A percentile compares a stretch with the other conserved stretches of the same genome.
Evolutionary conservation across 1,140 invertebrate species (phyloP).

Genomic region (Drosophila bocqueti): DNA sequence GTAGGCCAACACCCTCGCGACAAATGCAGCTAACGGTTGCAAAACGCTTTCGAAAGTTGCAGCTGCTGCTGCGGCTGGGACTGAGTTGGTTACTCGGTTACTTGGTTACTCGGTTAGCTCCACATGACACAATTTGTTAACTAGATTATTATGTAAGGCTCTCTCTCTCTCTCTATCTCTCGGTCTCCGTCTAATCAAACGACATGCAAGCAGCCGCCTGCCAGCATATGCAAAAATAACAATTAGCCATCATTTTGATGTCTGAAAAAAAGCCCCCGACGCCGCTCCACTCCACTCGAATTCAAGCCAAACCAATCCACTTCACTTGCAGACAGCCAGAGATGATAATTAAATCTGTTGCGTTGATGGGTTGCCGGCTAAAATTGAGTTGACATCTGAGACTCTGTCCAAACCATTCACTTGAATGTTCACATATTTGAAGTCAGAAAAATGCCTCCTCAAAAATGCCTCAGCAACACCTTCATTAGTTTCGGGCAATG

Average conservation of each 20-base stretch:
- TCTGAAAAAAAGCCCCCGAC: slow-evolving; percentile 20
- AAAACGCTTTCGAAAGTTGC: slow-evolving; percentile 74
- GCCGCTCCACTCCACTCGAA: slow-evolving; percentile 5
- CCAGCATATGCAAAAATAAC: slow-evolving; percentile 73
- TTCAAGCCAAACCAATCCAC: slow-evolving; percentile 17
- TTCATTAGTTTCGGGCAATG: slow-evolving; percentile 36
- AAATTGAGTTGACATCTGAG: slow-evolving; percentile 69
- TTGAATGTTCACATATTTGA: background rate
- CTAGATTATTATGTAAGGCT: slow-evolving; percentile 79
- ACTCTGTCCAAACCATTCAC: slow-evolving; percentile 43
- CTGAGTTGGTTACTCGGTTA: slow-evolving; percentile 42
- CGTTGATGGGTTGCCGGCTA: slow-evolving; percentile 53
- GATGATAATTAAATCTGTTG: slow-evolving; percentile 68
- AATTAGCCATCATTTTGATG: slow-evolving; percentile 78
- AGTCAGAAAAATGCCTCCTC: background rate
- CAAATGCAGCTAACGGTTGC: slow-evolving; percentile 25
- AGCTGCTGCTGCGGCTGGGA: slow-evolving; percentile 35
- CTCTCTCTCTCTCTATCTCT: slow-evolving; percentile 12
- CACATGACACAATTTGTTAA: slow-evolving; percentile 82
- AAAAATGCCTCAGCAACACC: background rate
- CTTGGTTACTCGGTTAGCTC: slow-evolving; percentile 55
- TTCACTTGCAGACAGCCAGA: slow-evolving; percentile 31
- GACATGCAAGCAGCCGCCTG: slow-evolving; percentile 51
- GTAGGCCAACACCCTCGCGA: slow-evolving; percentile 73
- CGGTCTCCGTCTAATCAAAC: slow-evolving; percentile 61